Evolutionary conservation across 2,113 vertebrate genomes (phyloP).

Genomic region (Chunga burmeisteri): DNA sequence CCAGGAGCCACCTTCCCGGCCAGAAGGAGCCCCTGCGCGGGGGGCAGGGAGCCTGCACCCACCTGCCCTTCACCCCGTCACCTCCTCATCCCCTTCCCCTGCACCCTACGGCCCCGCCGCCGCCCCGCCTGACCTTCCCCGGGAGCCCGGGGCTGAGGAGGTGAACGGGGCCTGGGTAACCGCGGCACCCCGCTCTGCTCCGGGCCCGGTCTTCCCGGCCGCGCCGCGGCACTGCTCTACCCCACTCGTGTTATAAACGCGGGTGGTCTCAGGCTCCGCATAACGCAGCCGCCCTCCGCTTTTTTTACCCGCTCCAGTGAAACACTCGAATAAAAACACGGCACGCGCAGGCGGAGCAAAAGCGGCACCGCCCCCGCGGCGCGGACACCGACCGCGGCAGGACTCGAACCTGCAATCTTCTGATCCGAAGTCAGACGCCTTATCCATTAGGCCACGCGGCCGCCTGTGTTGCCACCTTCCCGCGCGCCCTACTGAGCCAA

Average conservation of each 20-base stretch:
- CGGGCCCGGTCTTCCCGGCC: no score
- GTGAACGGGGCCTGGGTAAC: no score
- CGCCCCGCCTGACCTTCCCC: no score
- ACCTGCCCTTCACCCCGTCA: neutral
- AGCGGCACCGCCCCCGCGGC: fast-evolving
- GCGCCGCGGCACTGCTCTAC: no score
- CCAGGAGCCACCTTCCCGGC: neutral
- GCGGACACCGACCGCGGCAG: neutral
- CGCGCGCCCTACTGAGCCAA: fast-evolving
- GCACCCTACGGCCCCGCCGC: no score
- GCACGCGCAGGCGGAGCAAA: fast-evolving
- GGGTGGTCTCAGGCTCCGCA: fast-evolving
- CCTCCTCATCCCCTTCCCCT: neutral
- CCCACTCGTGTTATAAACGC: fast-evolving
- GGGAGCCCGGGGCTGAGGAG: no score
- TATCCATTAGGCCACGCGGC: constrained; percentile 85
- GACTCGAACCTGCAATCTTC: constrained; percentile 79
- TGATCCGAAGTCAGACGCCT: constrained; percentile 80
- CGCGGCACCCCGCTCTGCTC: no score
- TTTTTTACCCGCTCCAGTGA: fast-evolving
- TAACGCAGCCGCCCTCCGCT: fast-evolving
- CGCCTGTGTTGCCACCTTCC: fast-evolving
- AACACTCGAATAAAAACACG: fast-evolving
- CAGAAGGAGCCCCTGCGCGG: neutral
- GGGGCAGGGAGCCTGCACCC: neutral